These are phyloP conservation scores for Lasioglossum oenotherae DNA, from an alignment of 2,888 invertebrate genomes.

Conservation along the genomic window DNA sequence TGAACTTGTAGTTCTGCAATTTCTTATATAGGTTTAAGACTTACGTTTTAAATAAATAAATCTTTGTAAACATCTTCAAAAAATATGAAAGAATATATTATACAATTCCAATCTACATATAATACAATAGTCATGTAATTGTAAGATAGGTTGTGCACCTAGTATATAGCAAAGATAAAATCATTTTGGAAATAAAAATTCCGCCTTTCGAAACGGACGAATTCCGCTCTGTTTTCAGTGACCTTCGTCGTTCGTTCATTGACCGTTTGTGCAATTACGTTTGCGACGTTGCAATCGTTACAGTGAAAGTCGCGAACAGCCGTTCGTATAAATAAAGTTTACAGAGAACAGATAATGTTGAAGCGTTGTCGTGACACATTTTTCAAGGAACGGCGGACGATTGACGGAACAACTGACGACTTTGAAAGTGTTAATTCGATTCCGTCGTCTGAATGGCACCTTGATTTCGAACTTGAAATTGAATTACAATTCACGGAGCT, in stretches of 20 bases:
- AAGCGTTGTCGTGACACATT: constrained; percentile 1
- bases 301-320: constrained; percentile 41
- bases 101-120: too few relatives aligned
- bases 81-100: neutral
- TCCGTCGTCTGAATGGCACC: constrained; percentile 55
- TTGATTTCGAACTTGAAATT: constrained; percentile 67
- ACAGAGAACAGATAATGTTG: neutral
- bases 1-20: too few relatives aligned
- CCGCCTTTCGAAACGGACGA: neutral
- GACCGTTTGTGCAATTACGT: constrained; percentile 29
- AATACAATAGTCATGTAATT: too few relatives aligned
- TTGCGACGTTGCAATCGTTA: constrained; percentile 23
- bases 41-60: too few relatives aligned
- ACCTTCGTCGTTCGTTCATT: constrained; percentile 39
- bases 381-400: constrained; percentile 12
- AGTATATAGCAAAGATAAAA: neutral
- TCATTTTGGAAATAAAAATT: neutral
- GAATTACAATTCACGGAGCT: constrained; percentile 45
- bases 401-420: constrained; percentile 15
- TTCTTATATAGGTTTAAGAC: too few relatives aligned
- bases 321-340: constrained; percentile 22
- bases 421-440: constrained; percentile 58
- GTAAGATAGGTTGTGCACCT: too few relatives aligned
- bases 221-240: constrained; percentile 15
- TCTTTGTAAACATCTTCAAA: neutral